A percentile compares a stretch with the other conserved stretches of the same genome.
Conservation (phyloP, 2,888 invertebrate species). For the Hoplodrina ambigua region DNA sequence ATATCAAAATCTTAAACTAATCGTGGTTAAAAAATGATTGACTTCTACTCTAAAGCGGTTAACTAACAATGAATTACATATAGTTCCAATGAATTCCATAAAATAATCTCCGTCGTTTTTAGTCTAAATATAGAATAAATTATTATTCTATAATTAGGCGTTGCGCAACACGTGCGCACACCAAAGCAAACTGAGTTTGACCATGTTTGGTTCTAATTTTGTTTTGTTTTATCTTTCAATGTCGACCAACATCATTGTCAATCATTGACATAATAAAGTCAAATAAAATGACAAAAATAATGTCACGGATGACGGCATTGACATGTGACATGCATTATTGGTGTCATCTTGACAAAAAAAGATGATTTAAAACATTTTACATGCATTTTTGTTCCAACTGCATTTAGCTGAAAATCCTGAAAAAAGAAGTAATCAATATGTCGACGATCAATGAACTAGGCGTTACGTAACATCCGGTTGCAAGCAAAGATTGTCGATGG, state of each 20-base stretch:
- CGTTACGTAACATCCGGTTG: constrained; percentile 58
- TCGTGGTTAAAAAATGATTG: too few relatives aligned
- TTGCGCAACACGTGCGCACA: constrained; percentile 16
- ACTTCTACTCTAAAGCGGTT: too few relatives aligned
- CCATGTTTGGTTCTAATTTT: too few relatives aligned
- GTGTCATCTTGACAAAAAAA: constrained; percentile 44
- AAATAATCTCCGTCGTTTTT: too few relatives aligned
- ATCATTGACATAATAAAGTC: constrained; percentile 48
- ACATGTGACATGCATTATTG: constrained; percentile 43
- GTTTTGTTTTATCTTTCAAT: constrained; percentile 28
- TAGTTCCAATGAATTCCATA: too few relatives aligned
- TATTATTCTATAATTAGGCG: background rate
- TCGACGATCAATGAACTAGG: constrained; percentile 42
- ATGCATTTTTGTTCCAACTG: background rate
- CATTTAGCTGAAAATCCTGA: constrained; percentile 27
- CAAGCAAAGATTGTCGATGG: constrained; percentile 51
- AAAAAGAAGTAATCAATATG: constrained; percentile 28
- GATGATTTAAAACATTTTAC: background rate
- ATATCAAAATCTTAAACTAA: too few relatives aligned
- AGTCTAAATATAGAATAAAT: too few relatives aligned
- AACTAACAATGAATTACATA: too few relatives aligned
- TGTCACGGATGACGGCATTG: constrained; percentile 55
- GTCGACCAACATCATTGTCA: background rate
- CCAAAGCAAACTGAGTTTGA: background rate
- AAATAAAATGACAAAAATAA: constrained; percentile 52